Base-by-base conservation (phyloP, 2,113 vertebrate species). In the Myrmecobius fasciatus region DNA sequence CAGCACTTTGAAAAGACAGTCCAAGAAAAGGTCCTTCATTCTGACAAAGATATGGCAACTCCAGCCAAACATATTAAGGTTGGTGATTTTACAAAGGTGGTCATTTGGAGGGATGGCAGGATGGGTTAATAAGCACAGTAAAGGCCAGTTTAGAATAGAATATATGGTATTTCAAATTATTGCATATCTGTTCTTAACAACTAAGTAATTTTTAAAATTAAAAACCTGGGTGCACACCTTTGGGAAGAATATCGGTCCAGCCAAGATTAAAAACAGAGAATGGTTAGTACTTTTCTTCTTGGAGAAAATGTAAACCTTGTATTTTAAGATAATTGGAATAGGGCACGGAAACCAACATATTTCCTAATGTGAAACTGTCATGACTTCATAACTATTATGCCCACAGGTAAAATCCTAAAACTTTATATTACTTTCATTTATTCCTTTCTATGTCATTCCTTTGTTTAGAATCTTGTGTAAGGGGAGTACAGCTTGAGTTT, bases 1-100 rank as follows among this genome's bases (percentile, higher is more conserved):
- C 96, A 99, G 96, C 99, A 98, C 48, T 99, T 99, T 99, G 99
- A 99, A 98, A 99, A 98, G 98, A 98, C 99, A 96, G 98, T 98
- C 96, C 99, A 99, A 94, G 99, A 98, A 96, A 99, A 98, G 25
- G 75, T 94, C 28, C 75, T 91, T 96, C 96, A 95, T 67, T 94
- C 97, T 94, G 97, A 98, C 46, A 98, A 96, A 99, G 97, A 97
- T 52, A 90, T 53, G 20, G 97, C 98, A 56, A 96, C 97, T 43
- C 95, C 99, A 96, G 98, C 98, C 94, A 99, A 99, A 98, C 98
- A 98, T 97, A 97, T 99, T 83, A 99, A 99, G 99, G 99, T 99
- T 97, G 92, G 96, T 95, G 91, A 51, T 97, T 97, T 96, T 83
- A 91, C 89, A 95, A 53, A 25, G 91, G 43, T 2, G 22, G 36